phyloP scores from a whole-genome alignment of 2,888 invertebrate genomes.

The Crematogaster levior region DNA sequence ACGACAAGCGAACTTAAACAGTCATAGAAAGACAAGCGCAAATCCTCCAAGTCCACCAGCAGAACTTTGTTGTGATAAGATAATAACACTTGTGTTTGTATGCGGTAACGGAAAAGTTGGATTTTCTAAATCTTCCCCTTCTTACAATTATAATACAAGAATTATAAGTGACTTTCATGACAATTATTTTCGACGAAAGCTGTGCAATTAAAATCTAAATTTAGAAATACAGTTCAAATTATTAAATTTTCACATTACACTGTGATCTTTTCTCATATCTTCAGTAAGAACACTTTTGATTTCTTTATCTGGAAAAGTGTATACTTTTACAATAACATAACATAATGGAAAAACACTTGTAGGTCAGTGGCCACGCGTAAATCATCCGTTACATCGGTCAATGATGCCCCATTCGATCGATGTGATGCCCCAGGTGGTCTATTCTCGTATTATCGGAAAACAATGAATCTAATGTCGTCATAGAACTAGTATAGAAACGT shows the following conservation, averaged over 20 bases:
- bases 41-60: background rate
- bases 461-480: conserved; percentile 73
- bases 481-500: conserved; percentile 2
- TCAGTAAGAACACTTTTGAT: background rate
- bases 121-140: background rate
- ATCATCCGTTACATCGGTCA: conserved; percentile 50
- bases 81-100: too few species aligned
- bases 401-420: conserved; percentile 71
- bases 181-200: background rate
- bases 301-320: background rate
- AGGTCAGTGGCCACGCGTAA: conserved; percentile 25
- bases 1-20: background rate
- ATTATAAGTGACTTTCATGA: background rate
- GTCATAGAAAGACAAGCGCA: background rate
- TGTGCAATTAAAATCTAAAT: too few species aligned
- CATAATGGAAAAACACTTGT: conserved; percentile 3
- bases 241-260: background rate
- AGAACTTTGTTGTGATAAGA: background rate
- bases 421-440: conserved; percentile 71
- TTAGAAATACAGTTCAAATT: background rate
- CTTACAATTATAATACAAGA: background rate
- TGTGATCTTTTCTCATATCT: background rate
- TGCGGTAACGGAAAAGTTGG: background rate
- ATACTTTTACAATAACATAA: too few species aligned
- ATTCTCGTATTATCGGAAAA: conserved; percentile 74